Percentiles rank a stretch among this genome's conserved stretches.
Evolutionary conservation across 2,888 invertebrate genomes (phyloP).

Genomic region (Omphaloscelis lunosa): DNA sequence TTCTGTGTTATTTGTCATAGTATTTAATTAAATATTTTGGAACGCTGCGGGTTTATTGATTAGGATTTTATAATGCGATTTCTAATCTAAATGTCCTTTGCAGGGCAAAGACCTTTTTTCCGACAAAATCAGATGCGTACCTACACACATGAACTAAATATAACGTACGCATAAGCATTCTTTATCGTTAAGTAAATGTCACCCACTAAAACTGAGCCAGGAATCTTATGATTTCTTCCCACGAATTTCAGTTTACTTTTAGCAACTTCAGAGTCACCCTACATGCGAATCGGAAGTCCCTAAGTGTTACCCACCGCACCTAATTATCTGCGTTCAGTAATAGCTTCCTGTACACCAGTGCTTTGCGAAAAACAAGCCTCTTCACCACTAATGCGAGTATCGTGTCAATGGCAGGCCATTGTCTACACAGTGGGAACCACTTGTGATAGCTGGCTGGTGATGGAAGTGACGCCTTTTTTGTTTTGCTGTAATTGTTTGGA

Average conservation of each 20-base stretch:
- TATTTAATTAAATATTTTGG: neutral
- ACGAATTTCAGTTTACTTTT: neutral
- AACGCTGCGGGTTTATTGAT: neutral
- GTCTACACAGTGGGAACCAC: conserved; percentile 63
- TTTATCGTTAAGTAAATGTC: too few species aligned
- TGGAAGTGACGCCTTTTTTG: conserved; percentile 42
- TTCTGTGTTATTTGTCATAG: neutral
- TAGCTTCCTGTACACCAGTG: conserved; percentile 78
- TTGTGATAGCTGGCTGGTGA: conserved; percentile 41
- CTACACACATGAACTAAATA: neutral
- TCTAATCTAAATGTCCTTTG: too few species aligned
- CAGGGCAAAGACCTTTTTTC: neutral
- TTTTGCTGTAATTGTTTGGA: conserved; percentile 37
- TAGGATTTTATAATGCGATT: neutral
- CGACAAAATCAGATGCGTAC: neutral
- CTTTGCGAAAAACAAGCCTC: conserved; percentile 62
- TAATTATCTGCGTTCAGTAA: conserved; percentile 83
- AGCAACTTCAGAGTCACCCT: conserved; percentile 69
- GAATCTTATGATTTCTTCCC: neutral
- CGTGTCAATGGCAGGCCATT: conserved; percentile 72
- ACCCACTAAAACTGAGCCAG: neutral
- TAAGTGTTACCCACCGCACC: conserved; percentile 85
- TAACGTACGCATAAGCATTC: neutral
- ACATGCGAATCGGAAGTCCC: conserved; percentile 79
- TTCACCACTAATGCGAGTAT: conserved; percentile 75